phyloP scores from a whole-genome alignment of 2,113 vertebrate species.

The Thermophis baileyi region DNA sequence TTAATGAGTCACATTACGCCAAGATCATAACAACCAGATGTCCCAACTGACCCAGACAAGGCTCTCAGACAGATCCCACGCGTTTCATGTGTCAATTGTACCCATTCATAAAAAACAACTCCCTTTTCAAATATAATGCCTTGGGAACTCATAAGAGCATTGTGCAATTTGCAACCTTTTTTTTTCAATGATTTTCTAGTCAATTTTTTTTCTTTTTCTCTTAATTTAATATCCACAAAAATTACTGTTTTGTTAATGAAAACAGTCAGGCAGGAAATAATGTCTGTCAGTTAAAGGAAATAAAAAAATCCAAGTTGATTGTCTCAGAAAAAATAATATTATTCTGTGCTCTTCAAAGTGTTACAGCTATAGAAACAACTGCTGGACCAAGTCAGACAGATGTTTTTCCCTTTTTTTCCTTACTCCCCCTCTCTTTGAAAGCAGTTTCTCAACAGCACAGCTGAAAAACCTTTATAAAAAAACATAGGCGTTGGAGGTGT shows the following conservation, averaged over 20 bases:
- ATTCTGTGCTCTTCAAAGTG: constrained; percentile 53
- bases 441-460: constrained; percentile 70
- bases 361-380: constrained; percentile 67
- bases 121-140: constrained; percentile 70
- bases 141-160: constrained; percentile 66
- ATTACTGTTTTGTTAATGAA: constrained; percentile 56
- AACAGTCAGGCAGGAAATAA: constrained; percentile 63
- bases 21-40: constrained; percentile 79
- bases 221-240: neutral
- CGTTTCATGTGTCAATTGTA: constrained; percentile 71
- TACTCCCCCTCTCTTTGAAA: constrained; percentile 45
- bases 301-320: constrained; percentile 48
- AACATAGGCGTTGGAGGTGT: constrained; percentile 69
- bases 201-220: constrained; percentile 29
- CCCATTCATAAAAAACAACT: constrained; percentile 77
- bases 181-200: constrained; percentile 56
- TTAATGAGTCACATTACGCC: constrained; percentile 73
- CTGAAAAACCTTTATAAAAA: constrained; percentile 69
- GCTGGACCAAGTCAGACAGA: constrained; percentile 60
- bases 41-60: constrained; percentile 77
- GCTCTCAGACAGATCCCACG: constrained; percentile 72
- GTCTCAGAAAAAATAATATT: constrained; percentile 53
- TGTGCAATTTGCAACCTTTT: constrained; percentile 61
- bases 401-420: constrained; percentile 42
- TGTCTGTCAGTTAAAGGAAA: constrained; percentile 60